These are phyloP conservation scores for Thomomys bottae DNA, from an alignment of 2,113 vertebrate species.

Conservation along the genomic window DNA sequence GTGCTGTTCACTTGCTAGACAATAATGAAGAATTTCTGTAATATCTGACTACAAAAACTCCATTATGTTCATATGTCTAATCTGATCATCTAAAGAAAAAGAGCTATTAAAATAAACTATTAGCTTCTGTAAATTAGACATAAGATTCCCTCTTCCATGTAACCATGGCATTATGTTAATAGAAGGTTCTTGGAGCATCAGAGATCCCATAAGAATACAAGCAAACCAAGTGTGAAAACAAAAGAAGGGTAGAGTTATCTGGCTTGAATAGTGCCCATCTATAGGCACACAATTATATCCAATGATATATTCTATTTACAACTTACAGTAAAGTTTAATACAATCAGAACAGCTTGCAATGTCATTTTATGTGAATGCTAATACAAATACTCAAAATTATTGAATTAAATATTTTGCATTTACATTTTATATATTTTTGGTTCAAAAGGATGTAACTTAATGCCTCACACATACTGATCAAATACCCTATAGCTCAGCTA, in stretches of 20 bases:
- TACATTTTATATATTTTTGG: too few relatives aligned
- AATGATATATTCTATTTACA: not conserved
- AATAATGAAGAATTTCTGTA: slow-evolving; percentile 28
- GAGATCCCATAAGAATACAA: not conserved
- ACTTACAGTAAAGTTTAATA: slow-evolving; percentile 9
- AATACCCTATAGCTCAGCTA: not conserved
- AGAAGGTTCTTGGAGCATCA: not conserved
- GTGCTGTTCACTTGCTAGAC: slow-evolving; percentile 22
- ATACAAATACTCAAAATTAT: too few relatives aligned
- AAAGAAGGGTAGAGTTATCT: not conserved
- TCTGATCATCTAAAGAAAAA: slow-evolving; percentile 35
- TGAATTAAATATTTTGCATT: too few relatives aligned
- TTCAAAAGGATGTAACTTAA: too few relatives aligned
- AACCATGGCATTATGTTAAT: not conserved
- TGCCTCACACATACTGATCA: not conserved
- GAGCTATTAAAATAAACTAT: not conserved
- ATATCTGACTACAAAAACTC: slow-evolving; percentile 16
- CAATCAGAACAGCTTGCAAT: not conserved
- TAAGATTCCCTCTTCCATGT: not conserved
- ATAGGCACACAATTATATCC: not conserved
- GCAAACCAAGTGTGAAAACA: not conserved
- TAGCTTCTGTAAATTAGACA: not conserved
- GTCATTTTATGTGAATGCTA: slow-evolving; percentile 16
- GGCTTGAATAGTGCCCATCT: not conserved
- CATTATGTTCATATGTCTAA: not conserved